These are phyloP conservation scores for Platypus cylindrus DNA, from an alignment of 2,888 invertebrate genomes.

Conservation along the genomic window DNA sequence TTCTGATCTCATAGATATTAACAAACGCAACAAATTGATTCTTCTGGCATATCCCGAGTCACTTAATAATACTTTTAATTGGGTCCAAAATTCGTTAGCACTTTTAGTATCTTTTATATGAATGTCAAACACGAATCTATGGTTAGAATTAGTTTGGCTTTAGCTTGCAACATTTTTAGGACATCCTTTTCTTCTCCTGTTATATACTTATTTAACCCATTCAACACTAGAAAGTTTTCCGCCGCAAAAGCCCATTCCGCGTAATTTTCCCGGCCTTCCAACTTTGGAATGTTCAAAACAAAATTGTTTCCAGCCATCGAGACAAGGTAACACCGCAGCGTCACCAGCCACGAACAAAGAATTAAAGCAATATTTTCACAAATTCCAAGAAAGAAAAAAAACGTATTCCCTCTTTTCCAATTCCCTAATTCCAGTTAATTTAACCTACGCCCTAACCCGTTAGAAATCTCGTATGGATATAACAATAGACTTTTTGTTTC, in stretches of 20 bases:
- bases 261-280: slow-evolving; percentile 18
- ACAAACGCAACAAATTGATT: slow-evolving; percentile 19
- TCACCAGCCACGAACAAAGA: too few species aligned
- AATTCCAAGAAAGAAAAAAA: too few species aligned
- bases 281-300: slow-evolving; percentile 1
- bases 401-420: too few species aligned
- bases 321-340: too few species aligned
- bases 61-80: slow-evolving; percentile 3
- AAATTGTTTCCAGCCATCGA: too few species aligned
- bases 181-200: slow-evolving; percentile 7
- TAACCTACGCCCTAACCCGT: too few species aligned
- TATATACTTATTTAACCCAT: slow-evolving; percentile 9
- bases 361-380: too few species aligned
- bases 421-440: too few species aligned
- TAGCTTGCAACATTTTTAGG: slow-evolving; percentile 17
- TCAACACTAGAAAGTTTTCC: slow-evolving; percentile 16
- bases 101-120: slow-evolving; percentile 16
- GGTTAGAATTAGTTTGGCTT: slow-evolving; percentile 21
- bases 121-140: slow-evolving; percentile 19
- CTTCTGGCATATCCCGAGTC: slow-evolving; percentile 7
- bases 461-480: too few species aligned
- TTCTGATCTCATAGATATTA: slow-evolving; percentile 21
- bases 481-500: too few species aligned
- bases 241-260: slow-evolving; percentile 19
- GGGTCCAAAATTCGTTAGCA: slow-evolving; percentile 2